phyloP scores from a whole-genome alignment of 2,797 vertebrate species.

The Cyprinodon diabolis region DNA sequence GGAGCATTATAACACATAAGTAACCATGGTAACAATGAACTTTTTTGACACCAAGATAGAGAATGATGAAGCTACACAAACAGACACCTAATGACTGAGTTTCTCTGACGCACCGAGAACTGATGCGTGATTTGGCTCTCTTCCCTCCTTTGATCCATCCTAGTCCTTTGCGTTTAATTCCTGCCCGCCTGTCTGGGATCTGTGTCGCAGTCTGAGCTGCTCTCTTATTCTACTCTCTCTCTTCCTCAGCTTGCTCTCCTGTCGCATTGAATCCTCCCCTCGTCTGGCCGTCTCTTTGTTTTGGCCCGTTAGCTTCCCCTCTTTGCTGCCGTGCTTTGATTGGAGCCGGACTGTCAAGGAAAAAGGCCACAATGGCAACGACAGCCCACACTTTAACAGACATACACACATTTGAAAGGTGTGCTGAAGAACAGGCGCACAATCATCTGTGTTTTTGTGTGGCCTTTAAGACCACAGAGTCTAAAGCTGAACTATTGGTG shows the following conservation, averaged over 20 bases:
- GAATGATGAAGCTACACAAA: slow-evolving; percentile 26
- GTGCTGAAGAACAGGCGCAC: slow-evolving; percentile 19
- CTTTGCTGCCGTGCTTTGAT: slow-evolving; percentile 67
- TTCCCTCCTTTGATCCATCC: slow-evolving; percentile 34
- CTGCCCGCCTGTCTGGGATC: slow-evolving; percentile 49
- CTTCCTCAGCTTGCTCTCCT: slow-evolving; percentile 42
- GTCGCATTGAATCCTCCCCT: slow-evolving; percentile 60
- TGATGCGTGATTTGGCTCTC: neutral
- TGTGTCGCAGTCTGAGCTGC: slow-evolving; percentile 42
- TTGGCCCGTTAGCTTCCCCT: slow-evolving; percentile 48
- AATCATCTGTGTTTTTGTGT: slow-evolving; percentile 18
- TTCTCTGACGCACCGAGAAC: slow-evolving; percentile 31
- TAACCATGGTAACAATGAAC: slow-evolving; percentile 61
- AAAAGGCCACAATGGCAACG: slow-evolving; percentile 37
- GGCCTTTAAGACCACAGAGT: slow-evolving; percentile 36
- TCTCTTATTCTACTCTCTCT: slow-evolving; percentile 2
- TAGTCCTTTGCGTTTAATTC: slow-evolving; percentile 37
- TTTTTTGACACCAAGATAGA: slow-evolving; percentile 29
- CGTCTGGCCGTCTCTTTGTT: slow-evolving; percentile 26
- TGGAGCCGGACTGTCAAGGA: slow-evolving; percentile 21
- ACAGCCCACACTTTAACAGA: slow-evolving; percentile 38
- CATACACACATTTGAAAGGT: slow-evolving; percentile 27
- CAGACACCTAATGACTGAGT: slow-evolving; percentile 29
- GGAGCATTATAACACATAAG: slow-evolving; percentile 34
- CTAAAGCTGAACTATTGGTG: slow-evolving; percentile 39